phyloP scores from a whole-genome alignment of 2,888 invertebrate species.

The Drosophila meridiana region DNA sequence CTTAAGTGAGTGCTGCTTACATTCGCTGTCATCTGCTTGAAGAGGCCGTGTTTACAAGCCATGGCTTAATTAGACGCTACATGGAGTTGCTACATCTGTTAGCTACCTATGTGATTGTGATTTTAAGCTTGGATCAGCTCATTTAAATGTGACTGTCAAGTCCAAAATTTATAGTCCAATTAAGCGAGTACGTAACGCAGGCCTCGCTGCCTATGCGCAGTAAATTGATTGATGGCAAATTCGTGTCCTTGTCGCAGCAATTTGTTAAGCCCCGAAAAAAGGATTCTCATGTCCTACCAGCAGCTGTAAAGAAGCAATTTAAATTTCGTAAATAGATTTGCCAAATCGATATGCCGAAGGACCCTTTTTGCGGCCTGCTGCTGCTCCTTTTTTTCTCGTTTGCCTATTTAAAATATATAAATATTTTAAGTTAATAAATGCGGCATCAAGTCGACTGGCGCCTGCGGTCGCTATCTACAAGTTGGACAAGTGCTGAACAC shows the following conservation, averaged over 20 bases:
- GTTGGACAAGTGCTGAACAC: conserved; percentile 52
- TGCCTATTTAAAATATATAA: conserved; percentile 69
- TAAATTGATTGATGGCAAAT: conserved; percentile 66
- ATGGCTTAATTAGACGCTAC: conserved; percentile 59
- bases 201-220: conserved; percentile 44
- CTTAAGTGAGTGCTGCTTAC: conserved; percentile 50
- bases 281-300: conserved; percentile 40
- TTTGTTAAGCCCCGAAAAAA: conserved; percentile 29
- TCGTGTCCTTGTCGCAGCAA: conserved; percentile 52
- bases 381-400: conserved; percentile 10
- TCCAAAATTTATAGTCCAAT: conserved; percentile 59
- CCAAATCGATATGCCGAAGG: conserved; percentile 53
- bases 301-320: conserved; percentile 67
- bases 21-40: conserved; percentile 41
- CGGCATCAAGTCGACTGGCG: conserved; percentile 49
- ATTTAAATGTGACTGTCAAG: conserved; percentile 32
- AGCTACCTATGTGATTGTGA: background rate
- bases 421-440: conserved; percentile 78
- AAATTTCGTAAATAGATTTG: conserved; percentile 56
- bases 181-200: conserved; percentile 38
- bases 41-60: conserved; percentile 39
- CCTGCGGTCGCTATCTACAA: conserved; percentile 40
- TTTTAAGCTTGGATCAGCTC: conserved; percentile 10
- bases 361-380: conserved; percentile 20
- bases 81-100: background rate